phyloP scores from a whole-genome alignment of 2,797 vertebrate species.

The Pseudopleuronectes americanus region DNA sequence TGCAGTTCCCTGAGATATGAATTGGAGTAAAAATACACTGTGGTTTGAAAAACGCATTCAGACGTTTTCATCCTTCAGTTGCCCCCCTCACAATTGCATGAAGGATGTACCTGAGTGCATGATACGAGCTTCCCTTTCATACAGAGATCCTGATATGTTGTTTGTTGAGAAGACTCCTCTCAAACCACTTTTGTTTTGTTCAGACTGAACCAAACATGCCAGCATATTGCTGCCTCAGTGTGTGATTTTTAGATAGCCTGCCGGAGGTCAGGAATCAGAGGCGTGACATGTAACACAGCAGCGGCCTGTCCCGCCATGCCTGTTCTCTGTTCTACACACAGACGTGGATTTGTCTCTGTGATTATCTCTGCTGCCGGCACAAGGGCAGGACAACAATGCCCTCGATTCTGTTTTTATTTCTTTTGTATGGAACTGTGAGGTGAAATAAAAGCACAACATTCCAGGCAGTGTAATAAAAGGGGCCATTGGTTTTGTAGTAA shows the following conservation, averaged over 20 bases:
- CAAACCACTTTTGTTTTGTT: not conserved
- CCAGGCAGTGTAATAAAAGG: not conserved
- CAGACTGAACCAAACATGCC: not conserved
- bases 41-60: slow-evolving; percentile 16
- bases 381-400: not conserved
- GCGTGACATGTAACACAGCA: not conserved
- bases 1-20: slow-evolving; percentile 37
- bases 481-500: not conserved
- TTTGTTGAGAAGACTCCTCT: not conserved
- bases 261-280: slow-evolving; percentile 4
- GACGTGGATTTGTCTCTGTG: not conserved
- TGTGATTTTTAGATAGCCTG: not conserved
- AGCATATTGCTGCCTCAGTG: not conserved
- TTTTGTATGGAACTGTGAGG: not conserved
- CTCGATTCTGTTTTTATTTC: not conserved
- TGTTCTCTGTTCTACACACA: not conserved
- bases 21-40: slow-evolving; percentile 19
- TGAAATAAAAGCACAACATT: not conserved
- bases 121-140: too few species aligned
- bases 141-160: not conserved
- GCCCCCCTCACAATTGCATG: not conserved
- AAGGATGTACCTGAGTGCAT: not conserved
- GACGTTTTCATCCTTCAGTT: slow-evolving; percentile 8
- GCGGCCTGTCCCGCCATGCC: not conserved
- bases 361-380: not conserved